Percentiles rank a stretch among this genome's conserved stretches.
Evolutionary conservation across 1,140 invertebrate species (phyloP).

Genomic region (Leptinotarsa defecta): DNA sequence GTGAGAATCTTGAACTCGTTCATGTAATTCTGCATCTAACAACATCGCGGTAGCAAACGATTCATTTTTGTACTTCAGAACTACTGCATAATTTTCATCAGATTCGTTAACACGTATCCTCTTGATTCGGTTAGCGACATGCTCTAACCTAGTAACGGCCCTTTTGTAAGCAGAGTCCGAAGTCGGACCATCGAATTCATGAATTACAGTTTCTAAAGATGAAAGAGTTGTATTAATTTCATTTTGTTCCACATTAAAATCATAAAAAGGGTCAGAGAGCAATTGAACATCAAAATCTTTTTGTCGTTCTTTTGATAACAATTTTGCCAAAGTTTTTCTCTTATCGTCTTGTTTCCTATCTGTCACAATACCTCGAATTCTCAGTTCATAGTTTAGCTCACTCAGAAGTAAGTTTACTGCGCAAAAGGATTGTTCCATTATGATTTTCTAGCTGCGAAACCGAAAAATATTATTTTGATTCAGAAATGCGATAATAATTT

Average conservation of each 20-base stretch:
- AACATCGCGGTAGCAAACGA: background rate
- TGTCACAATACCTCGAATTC: background rate
- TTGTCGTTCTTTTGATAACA: background rate
- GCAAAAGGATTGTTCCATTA: no score
- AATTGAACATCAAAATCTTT: background rate
- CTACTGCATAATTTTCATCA: background rate
- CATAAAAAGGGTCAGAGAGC: background rate
- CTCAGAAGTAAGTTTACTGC: background rate
- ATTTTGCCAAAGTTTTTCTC: background rate
- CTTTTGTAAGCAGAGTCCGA: conserved; percentile 6
- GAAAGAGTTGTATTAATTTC: background rate
- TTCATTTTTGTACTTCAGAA: background rate
- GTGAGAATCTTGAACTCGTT: background rate
- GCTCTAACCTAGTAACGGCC: background rate
- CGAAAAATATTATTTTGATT: no score
- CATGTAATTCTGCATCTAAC: background rate
- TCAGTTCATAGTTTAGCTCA: conserved; percentile 1
- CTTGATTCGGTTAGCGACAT: background rate
- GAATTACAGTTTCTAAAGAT: background rate
- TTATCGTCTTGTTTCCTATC: conserved; percentile 1
- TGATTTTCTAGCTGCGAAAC: no score
- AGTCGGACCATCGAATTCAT: conserved; percentile 1
- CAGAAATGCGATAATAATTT: no score
- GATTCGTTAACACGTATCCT: background rate
- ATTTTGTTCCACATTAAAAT: background rate